These are phyloP conservation scores for Xiphorhynchus elegans DNA, from an alignment of 2,113 vertebrate species.

Conservation along the genomic window DNA sequence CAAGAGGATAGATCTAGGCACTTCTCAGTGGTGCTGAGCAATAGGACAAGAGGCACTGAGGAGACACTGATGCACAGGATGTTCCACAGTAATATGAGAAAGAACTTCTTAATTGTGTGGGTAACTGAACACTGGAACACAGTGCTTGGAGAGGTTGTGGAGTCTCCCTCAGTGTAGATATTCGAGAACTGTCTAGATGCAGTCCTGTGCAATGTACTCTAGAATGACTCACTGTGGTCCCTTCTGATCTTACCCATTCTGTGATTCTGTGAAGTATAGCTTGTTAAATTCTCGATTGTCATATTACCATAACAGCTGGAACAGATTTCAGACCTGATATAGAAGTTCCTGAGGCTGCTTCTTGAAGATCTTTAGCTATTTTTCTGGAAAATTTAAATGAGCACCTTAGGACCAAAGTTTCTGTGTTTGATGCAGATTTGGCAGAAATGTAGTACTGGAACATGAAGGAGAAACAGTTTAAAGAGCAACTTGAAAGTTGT, in stretches of 20 bases:
- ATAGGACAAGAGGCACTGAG: background rate
- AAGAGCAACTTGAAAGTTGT: background rate
- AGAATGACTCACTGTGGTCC: background rate
- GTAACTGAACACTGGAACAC: background rate
- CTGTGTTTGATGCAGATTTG: background rate
- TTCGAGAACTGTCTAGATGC: accelerated
- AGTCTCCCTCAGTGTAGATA: background rate
- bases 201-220: background rate
- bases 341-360: background rate
- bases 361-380: background rate
- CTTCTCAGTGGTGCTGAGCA: background rate
- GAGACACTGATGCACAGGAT: background rate
- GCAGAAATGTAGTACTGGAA: background rate
- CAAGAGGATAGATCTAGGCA: background rate
- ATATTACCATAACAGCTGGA: background rate
- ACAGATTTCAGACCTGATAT: background rate
- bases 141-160: background rate
- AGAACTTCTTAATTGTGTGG: background rate
- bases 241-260: background rate
- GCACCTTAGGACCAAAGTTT: background rate
- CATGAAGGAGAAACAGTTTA: background rate
- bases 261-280: background rate
- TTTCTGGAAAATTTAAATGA: background rate
- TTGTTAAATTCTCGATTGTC: background rate
- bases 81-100: background rate